phyloP scores from a whole-genome alignment of 2,888 invertebrate species.

The Leptopterna dolabrata region DNA sequence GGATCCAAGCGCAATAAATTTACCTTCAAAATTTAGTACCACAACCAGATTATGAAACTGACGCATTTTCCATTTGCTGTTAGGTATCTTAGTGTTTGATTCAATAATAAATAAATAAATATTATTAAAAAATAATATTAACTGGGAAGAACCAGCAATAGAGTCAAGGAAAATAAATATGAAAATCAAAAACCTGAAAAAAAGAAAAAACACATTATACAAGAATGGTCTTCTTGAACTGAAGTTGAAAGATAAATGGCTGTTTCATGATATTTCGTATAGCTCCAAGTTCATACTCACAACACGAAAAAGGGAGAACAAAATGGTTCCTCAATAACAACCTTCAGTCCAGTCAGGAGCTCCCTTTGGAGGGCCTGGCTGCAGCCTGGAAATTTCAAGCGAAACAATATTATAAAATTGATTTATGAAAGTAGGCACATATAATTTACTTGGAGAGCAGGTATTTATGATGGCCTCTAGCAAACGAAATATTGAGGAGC shows the following conservation, averaged over 20 bases:
- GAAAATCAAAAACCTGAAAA: not conserved
- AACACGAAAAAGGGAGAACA: not conserved
- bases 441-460: not conserved
- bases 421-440: not conserved
- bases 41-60: no score
- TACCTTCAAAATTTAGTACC: no score
- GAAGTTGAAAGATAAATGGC: not conserved
- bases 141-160: not conserved
- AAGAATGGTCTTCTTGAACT: not conserved
- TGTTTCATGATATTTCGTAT: not conserved
- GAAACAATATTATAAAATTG: not conserved
- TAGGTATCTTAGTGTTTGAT: not conserved
- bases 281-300: not conserved
- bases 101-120: not conserved
- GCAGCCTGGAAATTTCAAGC: not conserved
- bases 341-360: conserved; percentile 30
- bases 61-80: not conserved
- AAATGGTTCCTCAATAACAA: conserved; percentile 14
- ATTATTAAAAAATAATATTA: not conserved
- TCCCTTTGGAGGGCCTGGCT: not conserved
- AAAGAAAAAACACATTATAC: not conserved
- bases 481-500: no score
- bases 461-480: no score
- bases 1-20: no score
- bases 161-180: not conserved